Percentiles rank a stretch among this genome's conserved stretches.
These are phyloP conservation scores for Cremastinae sp. DNA, from an alignment of 2,888 invertebrate species.

Conservation along the genomic window DNA sequence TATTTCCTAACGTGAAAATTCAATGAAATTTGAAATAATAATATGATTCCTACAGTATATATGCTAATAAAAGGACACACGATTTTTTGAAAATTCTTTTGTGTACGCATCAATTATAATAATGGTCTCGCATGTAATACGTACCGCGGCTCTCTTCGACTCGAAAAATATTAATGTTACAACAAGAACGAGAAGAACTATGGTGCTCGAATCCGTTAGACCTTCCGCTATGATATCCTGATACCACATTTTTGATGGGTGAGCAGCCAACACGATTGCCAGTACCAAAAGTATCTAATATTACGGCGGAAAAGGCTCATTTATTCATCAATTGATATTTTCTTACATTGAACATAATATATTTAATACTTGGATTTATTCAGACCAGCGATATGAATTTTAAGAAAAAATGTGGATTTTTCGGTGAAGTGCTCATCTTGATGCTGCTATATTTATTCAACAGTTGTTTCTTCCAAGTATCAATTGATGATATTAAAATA, in stretches of 20 bases:
- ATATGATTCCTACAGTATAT: no score
- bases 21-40: no score
- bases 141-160: conserved; percentile 47
- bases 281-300: conserved; percentile 49
- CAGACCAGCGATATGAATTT: conserved; percentile 60
- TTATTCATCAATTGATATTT: not conserved
- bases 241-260: conserved; percentile 36
- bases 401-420: conserved; percentile 58
- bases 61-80: no score
- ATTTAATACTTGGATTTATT: conserved; percentile 39
- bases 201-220: conserved; percentile 39
- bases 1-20: conserved; percentile 37
- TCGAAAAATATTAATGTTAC: conserved; percentile 29
- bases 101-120: no score
- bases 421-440: conserved; percentile 43
- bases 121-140: no score
- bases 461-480: not conserved
- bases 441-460: not conserved
- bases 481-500: not conserved
- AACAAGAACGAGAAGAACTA: conserved; percentile 50
- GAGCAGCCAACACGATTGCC: conserved; percentile 33
- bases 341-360: no score
- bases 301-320: conserved; percentile 13
- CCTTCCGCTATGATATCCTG: conserved; percentile 40
- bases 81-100: no score